phyloP scores from a whole-genome alignment of 2,797 vertebrate species.

The Myotis myotis region DNA sequence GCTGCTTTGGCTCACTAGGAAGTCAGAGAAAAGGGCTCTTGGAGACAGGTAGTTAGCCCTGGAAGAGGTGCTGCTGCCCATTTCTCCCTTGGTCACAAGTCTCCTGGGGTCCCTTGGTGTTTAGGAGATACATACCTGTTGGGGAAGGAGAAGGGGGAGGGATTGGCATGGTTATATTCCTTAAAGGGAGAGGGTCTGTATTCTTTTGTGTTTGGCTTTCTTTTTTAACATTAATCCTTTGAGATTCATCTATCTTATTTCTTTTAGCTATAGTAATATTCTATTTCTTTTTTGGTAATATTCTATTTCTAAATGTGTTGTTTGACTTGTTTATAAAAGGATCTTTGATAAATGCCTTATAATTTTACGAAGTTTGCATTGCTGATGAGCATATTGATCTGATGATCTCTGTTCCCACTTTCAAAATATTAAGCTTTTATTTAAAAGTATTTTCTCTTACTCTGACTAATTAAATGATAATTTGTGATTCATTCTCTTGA shows the following conservation, averaged over 20 bases:
- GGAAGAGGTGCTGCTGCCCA: too few species aligned
- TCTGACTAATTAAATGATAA: neutral
- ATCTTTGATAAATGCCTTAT: neutral
- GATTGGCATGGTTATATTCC: too few species aligned
- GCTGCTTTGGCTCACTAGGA: too few species aligned
- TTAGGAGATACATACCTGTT: too few species aligned
- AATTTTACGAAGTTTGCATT: neutral
- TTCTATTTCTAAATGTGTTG: neutral
- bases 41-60: too few species aligned
- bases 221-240: neutral
- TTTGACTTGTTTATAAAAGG: neutral
- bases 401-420: neutral
- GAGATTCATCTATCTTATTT: neutral
- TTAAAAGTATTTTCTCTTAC: neutral
- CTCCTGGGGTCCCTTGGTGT: too few species aligned
- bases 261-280: neutral
- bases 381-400: neutral
- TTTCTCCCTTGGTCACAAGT: too few species aligned
- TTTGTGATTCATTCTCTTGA: slow-evolving; percentile 43
- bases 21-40: too few species aligned
- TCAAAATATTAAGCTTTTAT: neutral
- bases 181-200: neutral
- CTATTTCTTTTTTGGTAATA: neutral
- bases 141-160: too few species aligned
- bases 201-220: neutral